Percentiles rank a stretch among this genome's conserved stretches.
Conservation (phyloP, 2,113 vertebrate genomes). For the Eulemur rufifrons region DNA sequence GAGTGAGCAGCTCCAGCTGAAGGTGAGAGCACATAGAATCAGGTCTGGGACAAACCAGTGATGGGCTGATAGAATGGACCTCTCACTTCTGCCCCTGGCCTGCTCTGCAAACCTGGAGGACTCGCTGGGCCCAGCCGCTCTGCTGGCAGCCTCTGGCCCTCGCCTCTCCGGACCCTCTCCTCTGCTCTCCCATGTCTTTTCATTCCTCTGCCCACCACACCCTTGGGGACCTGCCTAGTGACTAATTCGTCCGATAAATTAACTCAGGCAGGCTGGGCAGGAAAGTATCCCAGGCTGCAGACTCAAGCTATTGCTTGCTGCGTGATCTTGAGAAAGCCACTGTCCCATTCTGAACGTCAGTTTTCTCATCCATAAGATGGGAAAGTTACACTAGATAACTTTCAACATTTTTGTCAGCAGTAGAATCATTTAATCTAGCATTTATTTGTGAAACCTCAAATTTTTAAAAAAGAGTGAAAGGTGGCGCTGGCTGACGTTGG, state of each 20-base stretch:
- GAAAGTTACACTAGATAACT: neutral
- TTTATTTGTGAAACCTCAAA: neutral
- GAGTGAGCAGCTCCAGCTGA: neutral
- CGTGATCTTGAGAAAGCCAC: neutral
- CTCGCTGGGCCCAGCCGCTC: accelerated
- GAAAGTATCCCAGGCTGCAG: neutral
- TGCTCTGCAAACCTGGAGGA: too few species aligned
- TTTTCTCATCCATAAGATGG: neutral
- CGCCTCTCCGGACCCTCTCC: neutral
- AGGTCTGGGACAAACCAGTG: neutral
- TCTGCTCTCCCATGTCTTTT: neutral
- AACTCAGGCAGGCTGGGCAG: neutral
- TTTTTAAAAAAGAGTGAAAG: neutral
- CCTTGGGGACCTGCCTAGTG: neutral
- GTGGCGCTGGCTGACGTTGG: neutral
- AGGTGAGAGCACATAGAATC: neutral
- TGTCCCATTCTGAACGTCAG: neutral
- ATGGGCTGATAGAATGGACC: neutral
- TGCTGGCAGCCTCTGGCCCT: neutral
- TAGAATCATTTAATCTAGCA: neutral
- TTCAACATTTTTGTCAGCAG: neutral
- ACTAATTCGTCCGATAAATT: neutral
- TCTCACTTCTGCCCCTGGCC: neutral
- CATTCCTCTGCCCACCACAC: neutral
- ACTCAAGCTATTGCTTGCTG: neutral